Percentiles rank a stretch among this genome's conserved stretches.
These are phyloP conservation scores for Penaeus chinensis DNA, from an alignment of 1,140 invertebrate genomes.

Conservation along the genomic window DNA sequence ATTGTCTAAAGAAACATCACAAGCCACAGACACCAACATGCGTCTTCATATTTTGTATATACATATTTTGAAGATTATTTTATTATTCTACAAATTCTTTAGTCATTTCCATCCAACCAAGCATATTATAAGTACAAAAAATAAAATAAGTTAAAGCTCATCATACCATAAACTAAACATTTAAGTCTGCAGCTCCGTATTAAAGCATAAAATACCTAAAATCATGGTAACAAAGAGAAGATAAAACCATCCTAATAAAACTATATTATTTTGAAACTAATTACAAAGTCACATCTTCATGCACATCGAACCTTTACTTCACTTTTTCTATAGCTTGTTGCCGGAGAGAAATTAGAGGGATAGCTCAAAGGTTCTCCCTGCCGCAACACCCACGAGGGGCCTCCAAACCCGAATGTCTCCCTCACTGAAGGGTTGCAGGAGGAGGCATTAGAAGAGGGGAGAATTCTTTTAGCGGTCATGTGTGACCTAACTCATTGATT, in stretches of 20 bases:
- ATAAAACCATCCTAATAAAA: neutral
- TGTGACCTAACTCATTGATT: neutral
- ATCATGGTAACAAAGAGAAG: neutral
- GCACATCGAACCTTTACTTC: slow-evolving; percentile 33
- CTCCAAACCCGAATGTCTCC: slow-evolving; percentile 60
- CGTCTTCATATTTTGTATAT: too few species aligned
- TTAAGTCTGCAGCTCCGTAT: too few species aligned
- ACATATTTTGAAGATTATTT: too few species aligned
- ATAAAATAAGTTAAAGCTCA: too few species aligned
- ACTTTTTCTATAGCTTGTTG: slow-evolving; percentile 22
- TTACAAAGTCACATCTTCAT: slow-evolving; percentile 16
- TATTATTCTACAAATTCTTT: too few species aligned
- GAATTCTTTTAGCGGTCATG: neutral
- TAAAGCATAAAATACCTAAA: too few species aligned
- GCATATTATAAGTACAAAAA: too few species aligned
- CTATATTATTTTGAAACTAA: slow-evolving; percentile 18
- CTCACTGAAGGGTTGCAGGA: slow-evolving; percentile 38
- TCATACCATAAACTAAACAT: too few species aligned
- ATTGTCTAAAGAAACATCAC: too few species aligned
- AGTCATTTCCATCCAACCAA: too few species aligned
- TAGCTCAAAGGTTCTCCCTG: slow-evolving; percentile 52
- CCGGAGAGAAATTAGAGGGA: slow-evolving; percentile 32
- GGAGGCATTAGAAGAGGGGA: slow-evolving; percentile 7
- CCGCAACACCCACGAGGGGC: slow-evolving; percentile 56
- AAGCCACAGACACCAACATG: too few species aligned